Evolutionary conservation across 2,888 invertebrate species (phyloP), one percentile per base, ranked within the genome.

Genomic region (Cistogaster globosa): DNA sequence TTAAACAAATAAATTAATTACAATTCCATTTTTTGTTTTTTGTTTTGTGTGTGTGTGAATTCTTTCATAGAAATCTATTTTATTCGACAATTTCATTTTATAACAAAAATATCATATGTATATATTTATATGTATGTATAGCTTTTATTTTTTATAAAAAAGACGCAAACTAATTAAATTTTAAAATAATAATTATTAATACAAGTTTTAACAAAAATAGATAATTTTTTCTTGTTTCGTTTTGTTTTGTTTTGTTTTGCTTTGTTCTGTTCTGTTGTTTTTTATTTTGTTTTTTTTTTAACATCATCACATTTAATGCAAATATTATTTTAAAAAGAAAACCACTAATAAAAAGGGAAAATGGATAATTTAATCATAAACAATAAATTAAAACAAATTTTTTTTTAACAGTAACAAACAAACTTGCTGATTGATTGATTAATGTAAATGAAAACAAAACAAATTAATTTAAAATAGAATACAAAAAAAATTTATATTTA

Each of bases 61-160:
- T 74, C 71, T 78, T 63, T 79, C 62, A 71, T 71, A 72, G 55
- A 85, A 81, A 55, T 84, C 83, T 81, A 77, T 84, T 83, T 85
- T 85, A 79, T 80, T 85, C 85, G 79, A 76, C 78, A 80, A 79
- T 67, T 81, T 86, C 76, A 78, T 78, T 83, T 75, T 38, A 81
- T 84, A 84, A 84, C 84, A 81, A 81, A 86, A 83, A 86, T 83
- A 83, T 80, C 76, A 80, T 86, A 80, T 86, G 83, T 87, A 83
- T 86, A 58, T 71, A 71, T 57, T 18, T 60, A 71, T 71, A 45
- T 63, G 65, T 80, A 83, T 83, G 85, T 86, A 86, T 83, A 83
- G 72, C 72, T 86, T 75, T 69, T 38, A 87, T 78, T 83, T 67
- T 85, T 81, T 69, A 74, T 84, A 75, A 63, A 85, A 53, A 71